Evolutionary conservation across 1,140 invertebrate species (phyloP).

Genomic region (Ctenoplectra terminalis): DNA sequence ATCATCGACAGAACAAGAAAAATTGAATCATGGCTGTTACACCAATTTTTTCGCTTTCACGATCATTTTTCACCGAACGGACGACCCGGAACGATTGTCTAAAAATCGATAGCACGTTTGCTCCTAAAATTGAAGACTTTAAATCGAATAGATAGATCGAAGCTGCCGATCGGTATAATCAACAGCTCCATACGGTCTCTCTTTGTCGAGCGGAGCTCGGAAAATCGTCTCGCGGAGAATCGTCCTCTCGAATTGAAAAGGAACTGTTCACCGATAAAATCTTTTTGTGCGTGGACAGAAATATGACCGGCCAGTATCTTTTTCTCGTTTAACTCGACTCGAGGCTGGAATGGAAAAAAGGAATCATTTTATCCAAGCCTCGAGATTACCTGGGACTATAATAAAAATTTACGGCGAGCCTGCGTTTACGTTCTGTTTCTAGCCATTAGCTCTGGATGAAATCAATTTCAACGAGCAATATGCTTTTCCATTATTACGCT

Average conservation of each 20-base stretch:
- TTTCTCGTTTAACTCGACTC: slow-evolving; percentile 31
- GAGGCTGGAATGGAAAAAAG: slow-evolving; percentile 21
- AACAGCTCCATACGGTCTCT: slow-evolving; percentile 13
- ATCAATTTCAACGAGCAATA: slow-evolving; percentile 21
- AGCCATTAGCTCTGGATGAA: slow-evolving; percentile 2
- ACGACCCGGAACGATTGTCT: neutral
- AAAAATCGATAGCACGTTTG: neutral
- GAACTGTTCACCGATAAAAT: slow-evolving; percentile 38
- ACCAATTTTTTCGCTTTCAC: neutral
- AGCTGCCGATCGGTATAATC: neutral
- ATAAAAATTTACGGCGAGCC: slow-evolving; percentile 33
- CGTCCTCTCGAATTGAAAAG: slow-evolving; percentile 27
- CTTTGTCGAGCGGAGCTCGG: slow-evolving; percentile 6
- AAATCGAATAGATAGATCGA: neutral
- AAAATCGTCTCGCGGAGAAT: slow-evolving; percentile 33
- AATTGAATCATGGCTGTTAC: neutral
- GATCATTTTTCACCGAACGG: neutral
- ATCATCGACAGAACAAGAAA: neutral
- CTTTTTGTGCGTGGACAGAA: slow-evolving; percentile 49
- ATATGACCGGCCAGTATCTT: slow-evolving; percentile 39
- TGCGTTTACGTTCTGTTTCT: neutral
- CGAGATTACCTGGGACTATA: slow-evolving; percentile 15
- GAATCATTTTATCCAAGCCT: slow-evolving; percentile 28
- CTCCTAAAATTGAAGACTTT: neutral
- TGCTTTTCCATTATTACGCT: slow-evolving; percentile 14